Conservation (phyloP, 1,140 invertebrate genomes). For the Drosophila mauritiana region DNA sequence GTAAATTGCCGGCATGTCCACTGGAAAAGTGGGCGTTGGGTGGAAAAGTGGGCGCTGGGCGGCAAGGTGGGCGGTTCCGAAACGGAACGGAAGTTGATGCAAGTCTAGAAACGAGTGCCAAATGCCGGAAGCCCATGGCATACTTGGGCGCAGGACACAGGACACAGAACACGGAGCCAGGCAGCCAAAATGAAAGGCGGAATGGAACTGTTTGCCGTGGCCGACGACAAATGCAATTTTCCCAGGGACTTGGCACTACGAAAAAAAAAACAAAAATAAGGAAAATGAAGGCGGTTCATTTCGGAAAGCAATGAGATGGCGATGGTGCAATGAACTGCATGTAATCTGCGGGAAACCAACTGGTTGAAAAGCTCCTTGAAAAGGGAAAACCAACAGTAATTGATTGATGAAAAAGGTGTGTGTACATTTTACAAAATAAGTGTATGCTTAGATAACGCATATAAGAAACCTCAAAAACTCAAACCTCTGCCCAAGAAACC, state of each 20-base stretch:
- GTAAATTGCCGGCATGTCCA: constrained; percentile 79
- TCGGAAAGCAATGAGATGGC: neutral
- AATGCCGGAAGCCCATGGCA: constrained; percentile 75
- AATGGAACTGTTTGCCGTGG: constrained; percentile 48
- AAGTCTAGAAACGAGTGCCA: constrained; percentile 82
- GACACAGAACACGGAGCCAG: neutral
- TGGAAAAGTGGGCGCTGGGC: constrained; percentile 2
- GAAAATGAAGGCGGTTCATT: neutral
- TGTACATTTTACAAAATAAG: too few relatives aligned
- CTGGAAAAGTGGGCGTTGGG: constrained; percentile 1
- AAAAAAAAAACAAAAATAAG: neutral
- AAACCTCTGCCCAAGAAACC: neutral
- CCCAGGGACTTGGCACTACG: constrained; percentile 8
- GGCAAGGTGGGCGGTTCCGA: constrained; percentile 8
- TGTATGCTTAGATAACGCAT: too few relatives aligned
- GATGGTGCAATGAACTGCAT: constrained; percentile 43
- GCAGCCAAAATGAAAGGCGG: constrained; percentile 34
- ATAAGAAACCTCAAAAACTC: too few relatives aligned
- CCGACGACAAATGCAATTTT: constrained; percentile 68
- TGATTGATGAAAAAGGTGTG: constrained; percentile 11
- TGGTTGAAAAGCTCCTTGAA: constrained; percentile 22
- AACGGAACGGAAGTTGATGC: constrained; percentile 76
- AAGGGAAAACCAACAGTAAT: neutral
- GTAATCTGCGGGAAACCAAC: constrained; percentile 40
- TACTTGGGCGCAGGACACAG: constrained; percentile 47